Base-by-base conservation (phyloP, 2,888 invertebrate genomes). In the Liposcelis brunnea region DNA sequence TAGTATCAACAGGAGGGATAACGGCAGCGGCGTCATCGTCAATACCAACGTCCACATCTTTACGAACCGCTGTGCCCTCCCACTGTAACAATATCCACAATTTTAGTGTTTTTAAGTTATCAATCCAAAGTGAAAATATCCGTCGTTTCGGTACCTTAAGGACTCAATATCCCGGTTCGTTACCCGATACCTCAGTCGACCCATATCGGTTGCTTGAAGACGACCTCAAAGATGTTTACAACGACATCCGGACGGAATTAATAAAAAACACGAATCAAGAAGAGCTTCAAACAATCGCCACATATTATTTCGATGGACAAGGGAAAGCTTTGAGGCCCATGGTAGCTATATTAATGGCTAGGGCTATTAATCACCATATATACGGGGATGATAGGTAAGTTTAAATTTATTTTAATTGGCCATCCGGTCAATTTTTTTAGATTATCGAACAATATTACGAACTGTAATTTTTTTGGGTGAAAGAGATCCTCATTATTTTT, bases 271-370 rank as follows among this genome's bases (percentile, higher is more conserved):
- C 85, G 57, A 77, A 77, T 62, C 81, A 82, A 64, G 70, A 78
- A 51, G 86, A 90, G 67, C 70, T 97, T 61, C 79, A 80, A 66
- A 80, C 82, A 62, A 89, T 95, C 69, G 81, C 94, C 50, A 84
- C 86, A 59, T 97, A 98, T 68, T 95, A 97, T 69, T 95, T 98
- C 70, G 90, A 93, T 67, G 94, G 95, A 49, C 85, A 93, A 64
- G 97, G 97, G 58, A 98, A 98, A 71, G 87, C 93, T 54, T 72
- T 97, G 54, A 76, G 97, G 61, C 97, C 97, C 43, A 87, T 91
- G 81, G 80, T 97, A 44, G 81, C 87, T 45, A 77, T 93, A 61
- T 75, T 97, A 47, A 89, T 95, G 85, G 86, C 93, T 54, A 76
- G 84, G 66, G 90, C 94, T 55, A 75, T 90, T 64, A 91, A 91